These are phyloP conservation scores for Remorina albescens DNA, from an alignment of 2,797 vertebrate species.

Conservation along the genomic window DNA sequence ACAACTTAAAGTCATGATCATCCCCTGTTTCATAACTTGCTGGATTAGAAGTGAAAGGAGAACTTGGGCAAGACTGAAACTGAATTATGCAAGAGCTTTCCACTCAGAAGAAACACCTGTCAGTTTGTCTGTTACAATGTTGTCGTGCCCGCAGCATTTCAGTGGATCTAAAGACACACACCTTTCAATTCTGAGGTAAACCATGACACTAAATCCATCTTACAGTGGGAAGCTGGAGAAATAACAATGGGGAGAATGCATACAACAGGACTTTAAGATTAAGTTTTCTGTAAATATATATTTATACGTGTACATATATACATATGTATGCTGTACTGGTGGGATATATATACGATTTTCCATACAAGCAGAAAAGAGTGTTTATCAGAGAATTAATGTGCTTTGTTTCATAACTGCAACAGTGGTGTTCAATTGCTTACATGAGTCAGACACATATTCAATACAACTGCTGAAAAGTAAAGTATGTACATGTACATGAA, in stretches of 20 bases:
- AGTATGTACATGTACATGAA: too few species aligned
- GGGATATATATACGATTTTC: neutral
- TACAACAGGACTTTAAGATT: neutral
- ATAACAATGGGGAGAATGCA: neutral
- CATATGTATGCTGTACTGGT: neutral
- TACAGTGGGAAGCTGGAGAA: constrained; percentile 12
- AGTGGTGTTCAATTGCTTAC: constrained; percentile 1
- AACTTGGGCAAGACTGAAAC: constrained; percentile 87
- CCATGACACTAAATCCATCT: constrained; percentile 13
- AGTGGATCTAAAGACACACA: constrained; percentile 40
- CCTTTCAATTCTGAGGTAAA: constrained; percentile 67
- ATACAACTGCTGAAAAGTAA: too few species aligned
- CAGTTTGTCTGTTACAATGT: constrained; percentile 24
- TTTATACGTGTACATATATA: too few species aligned
- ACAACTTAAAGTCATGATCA: constrained; percentile 55
- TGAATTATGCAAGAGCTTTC: constrained; percentile 76
- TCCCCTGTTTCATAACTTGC: constrained; percentile 81
- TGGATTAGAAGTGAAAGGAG: constrained; percentile 88
- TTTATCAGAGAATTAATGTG: neutral
- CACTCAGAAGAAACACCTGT: constrained; percentile 55
- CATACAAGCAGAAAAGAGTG: neutral
- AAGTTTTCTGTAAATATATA: neutral
- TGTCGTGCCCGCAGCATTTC: constrained; percentile 33
- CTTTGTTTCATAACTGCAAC: constrained; percentile 1
- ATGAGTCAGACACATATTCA: constrained; percentile 3